Evolutionary conservation across 2,888 invertebrate genomes (phyloP), one percentile per base, ranked within the genome.

Genomic region (Uloborus plumipes): DNA sequence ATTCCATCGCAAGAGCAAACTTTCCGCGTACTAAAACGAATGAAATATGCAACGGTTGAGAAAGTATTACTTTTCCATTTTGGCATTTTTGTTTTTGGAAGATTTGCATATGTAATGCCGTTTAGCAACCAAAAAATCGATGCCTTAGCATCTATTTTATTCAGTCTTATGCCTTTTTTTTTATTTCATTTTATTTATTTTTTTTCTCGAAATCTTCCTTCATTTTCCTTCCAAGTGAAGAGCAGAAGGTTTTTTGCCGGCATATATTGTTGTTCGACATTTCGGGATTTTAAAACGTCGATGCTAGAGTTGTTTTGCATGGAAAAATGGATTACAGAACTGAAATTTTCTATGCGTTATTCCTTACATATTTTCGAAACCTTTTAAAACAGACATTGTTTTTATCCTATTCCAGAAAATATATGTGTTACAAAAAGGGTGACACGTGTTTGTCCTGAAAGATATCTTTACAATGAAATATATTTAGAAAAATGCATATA

Each of bases 31-130:
- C 65, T 58, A 72, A 71, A 78, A 66, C 51, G 72, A 61, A 78
- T 72, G 72, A 79, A 79, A 72, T 72, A 79, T 79, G 79, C 73
- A 79, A 67, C 73, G 73, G 55, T 64, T 71, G 77, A 65, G 71
- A 78, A 78, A 78, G 71, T 78, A 78, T 78, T 78, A 78, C 77
- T 58, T 64, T 59, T 79, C 58, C 66, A 64, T 72, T 73, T 61
- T 67, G 22, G 66, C 59, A 61, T 73, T 67, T 73, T 79, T 79
- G 73, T 79, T 79, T 73, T 61, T n/a, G 58, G 51, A 49, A 66
- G 67, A 72, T 79, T 65, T 79, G 73, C 79, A 79, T 79, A 67
- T 73, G 73, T 79, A 79, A 79, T 79, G 72, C 79, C 61, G 72
- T 73, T 79, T 79, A 79, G 72, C 73, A 31, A 61, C 72, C 61